phyloP scores from a whole-genome alignment of 2,888 invertebrate genomes.

The Drosophila acutilabella region DNA sequence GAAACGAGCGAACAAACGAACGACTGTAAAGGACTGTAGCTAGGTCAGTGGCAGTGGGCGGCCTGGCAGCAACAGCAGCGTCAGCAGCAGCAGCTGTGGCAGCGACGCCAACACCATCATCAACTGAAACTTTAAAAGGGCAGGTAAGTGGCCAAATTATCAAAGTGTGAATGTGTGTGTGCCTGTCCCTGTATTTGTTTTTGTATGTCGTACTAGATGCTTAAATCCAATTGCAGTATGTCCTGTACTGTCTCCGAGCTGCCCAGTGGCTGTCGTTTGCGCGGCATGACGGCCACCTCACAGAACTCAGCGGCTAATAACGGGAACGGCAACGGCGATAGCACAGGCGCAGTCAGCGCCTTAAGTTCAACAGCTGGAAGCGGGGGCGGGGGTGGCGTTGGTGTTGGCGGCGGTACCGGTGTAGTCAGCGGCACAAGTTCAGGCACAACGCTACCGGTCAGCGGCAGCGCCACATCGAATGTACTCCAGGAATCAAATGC shows the following conservation, averaged over 20 bases:
- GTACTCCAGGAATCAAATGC: slow-evolving; percentile 83
- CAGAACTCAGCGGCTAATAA: slow-evolving; percentile 79
- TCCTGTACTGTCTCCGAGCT: slow-evolving; percentile 87
- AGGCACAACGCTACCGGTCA: slow-evolving; percentile 57
- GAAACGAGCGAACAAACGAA: slow-evolving; percentile 1
- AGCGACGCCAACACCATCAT: slow-evolving; percentile 35
- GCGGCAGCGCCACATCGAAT: slow-evolving; percentile 64
- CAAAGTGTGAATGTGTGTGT: neutral
- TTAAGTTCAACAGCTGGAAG: slow-evolving; percentile 76
- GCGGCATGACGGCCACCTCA: slow-evolving; percentile 85
- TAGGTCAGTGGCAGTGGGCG: slow-evolving; percentile 76
- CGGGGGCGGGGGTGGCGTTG: slow-evolving; percentile 61
- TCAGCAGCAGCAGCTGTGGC: slow-evolving; percentile 43
- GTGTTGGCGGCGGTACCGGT: slow-evolving; percentile 64
- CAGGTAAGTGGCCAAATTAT: slow-evolving; percentile 63
- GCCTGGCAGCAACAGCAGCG: slow-evolving; percentile 46
- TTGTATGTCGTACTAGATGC: neutral
- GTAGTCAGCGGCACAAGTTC: slow-evolving; percentile 60
- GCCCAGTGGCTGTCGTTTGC: slow-evolving; percentile 85
- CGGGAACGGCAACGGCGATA: slow-evolving; percentile 65
- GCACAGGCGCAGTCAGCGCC: slow-evolving; percentile 78
- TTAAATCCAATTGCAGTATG: slow-evolving; percentile 84
- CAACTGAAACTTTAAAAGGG: slow-evolving; percentile 66
- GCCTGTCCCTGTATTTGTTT: neutral
- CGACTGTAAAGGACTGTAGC: slow-evolving; percentile 15